Percentiles rank a stretch among this genome's conserved stretches.
Evolutionary conservation across 2,797 vertebrate genomes (phyloP).

Genomic region (Danio albolineatus): DNA sequence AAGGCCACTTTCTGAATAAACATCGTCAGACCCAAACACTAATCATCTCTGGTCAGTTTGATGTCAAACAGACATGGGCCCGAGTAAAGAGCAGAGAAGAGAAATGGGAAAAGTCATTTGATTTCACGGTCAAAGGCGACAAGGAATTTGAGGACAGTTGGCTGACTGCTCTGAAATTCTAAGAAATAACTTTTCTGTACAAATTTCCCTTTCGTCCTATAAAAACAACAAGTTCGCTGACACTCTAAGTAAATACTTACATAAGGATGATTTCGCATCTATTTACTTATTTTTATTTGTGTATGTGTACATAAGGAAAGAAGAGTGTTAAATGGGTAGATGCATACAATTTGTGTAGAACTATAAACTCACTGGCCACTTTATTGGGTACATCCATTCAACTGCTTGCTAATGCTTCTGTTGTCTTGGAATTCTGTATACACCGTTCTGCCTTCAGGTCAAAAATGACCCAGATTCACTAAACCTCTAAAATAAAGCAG

Average conservation of each 20-base stretch:
- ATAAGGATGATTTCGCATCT: conserved; percentile 52
- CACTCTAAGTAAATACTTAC: conserved; percentile 61
- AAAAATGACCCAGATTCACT: too few relatives aligned
- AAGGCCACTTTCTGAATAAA: conserved; percentile 26
- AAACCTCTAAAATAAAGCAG: too few relatives aligned
- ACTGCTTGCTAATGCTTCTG: too few relatives aligned
- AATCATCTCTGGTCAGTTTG: conserved; percentile 36
- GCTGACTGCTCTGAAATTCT: conserved; percentile 6
- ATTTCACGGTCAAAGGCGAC: conserved; percentile 47
- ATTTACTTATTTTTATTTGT: conserved; percentile 7
- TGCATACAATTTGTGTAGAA: too few relatives aligned
- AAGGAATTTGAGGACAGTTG: conserved; percentile 50
- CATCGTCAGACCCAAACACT: conserved; percentile 23
- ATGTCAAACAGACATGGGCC: conserved; percentile 37
- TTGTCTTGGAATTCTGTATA: too few relatives aligned
- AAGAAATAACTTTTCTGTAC: conserved; percentile 14
- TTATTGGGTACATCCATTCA: too few relatives aligned
- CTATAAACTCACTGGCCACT: too few relatives aligned
- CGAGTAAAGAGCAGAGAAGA: conserved; percentile 13
- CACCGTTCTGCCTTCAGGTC: too few relatives aligned
- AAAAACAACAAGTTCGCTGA: conserved; percentile 50
- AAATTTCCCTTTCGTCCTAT: conserved; percentile 9
- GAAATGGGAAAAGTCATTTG: conserved; percentile 25
- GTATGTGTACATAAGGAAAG: background rate
- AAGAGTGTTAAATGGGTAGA: background rate